Base-by-base conservation (phyloP, 2,888 invertebrate genomes). In the Eupeodes latifasciatus region DNA sequence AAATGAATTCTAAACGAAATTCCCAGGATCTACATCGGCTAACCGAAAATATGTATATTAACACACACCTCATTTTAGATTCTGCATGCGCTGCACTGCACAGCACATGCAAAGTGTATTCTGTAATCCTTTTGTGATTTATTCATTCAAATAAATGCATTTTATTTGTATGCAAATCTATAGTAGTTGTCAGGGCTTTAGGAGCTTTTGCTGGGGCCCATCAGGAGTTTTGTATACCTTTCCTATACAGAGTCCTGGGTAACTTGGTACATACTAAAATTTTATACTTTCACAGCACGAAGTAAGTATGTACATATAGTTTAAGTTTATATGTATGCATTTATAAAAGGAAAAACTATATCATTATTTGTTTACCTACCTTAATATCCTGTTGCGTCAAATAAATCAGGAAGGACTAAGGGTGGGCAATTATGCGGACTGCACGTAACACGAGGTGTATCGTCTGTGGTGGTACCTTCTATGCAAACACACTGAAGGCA, bases 401-500 rank as follows among this genome's bases (percentile, higher is more conserved):
- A 93, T 57, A 93, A 90, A 90, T 93, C 93, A 76, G 93, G 93
- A 90, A 93, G 87, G 62, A 93, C 93, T 66, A 93, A 91, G 83
- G 93, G 93, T 91, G 93, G 94, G 90, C 93, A 93, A 91, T 93
- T 93, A 91, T 93, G 93, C 82, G 93, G 93, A 91, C 93, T 93
- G 91, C 93, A 93, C 88, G 94, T 93, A 87, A 93, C 93, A 78
- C 93, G 93, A 49, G 93, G 93, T 90, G 92, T 91, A 90, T 93
- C 93, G 84, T 92, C 92, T 62, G 91, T 91, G 80, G 92, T 93
- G 72, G 92, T 95, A 82, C 95, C 95, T 87, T 94, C 93, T 88
- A 95, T 95, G 92, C 96, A 96, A 91, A 95, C 94, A 92, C 96
- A 96, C 92, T 96, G 96, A 90, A 96, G 94, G 92, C 96, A 96